These are phyloP conservation scores for Tolypeutes matacus DNA, from an alignment of 2,797 vertebrate genomes.

Conservation along the genomic window DNA sequence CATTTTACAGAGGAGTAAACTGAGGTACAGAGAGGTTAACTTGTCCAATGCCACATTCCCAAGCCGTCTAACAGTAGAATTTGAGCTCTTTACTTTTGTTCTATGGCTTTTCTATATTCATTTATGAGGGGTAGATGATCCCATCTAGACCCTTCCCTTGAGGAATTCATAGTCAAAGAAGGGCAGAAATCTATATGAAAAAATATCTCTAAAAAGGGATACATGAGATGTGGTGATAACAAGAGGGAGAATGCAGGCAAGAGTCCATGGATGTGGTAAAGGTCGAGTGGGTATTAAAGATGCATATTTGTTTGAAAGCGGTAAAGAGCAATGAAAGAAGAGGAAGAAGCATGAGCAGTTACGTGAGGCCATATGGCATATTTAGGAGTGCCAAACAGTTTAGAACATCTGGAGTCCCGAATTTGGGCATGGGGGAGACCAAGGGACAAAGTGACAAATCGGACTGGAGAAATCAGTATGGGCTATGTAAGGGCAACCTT, in stretches of 20 bases:
- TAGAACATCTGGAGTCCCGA: not conserved
- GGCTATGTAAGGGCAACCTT: no score
- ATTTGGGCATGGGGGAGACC: not conserved
- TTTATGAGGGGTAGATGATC: fast-evolving
- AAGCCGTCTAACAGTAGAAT: not conserved
- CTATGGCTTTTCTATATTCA: not conserved
- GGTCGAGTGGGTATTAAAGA: not conserved
- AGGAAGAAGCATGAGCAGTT: not conserved
- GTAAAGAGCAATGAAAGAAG: not conserved
- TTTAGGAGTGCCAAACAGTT: not conserved
- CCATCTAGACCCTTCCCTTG: not conserved
- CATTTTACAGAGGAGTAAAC: not conserved
- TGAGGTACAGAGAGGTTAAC: not conserved
- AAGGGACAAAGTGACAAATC: not conserved
- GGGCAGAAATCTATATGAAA: not conserved
- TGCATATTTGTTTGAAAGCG: no score
- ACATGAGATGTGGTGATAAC: not conserved
- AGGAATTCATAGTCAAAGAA: not conserved
- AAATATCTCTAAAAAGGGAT: not conserved
- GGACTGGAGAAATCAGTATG: not conserved
- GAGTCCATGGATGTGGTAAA: not conserved
- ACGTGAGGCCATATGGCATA: not conserved
- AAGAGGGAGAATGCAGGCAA: not conserved
- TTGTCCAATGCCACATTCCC: not conserved
- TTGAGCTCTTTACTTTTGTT: not conserved